A percentile compares a stretch with the other conserved stretches of the same genome.
These are phyloP conservation scores for Mus caroli DNA, from an alignment of 2,797 vertebrate genomes.

Conservation along the genomic window DNA sequence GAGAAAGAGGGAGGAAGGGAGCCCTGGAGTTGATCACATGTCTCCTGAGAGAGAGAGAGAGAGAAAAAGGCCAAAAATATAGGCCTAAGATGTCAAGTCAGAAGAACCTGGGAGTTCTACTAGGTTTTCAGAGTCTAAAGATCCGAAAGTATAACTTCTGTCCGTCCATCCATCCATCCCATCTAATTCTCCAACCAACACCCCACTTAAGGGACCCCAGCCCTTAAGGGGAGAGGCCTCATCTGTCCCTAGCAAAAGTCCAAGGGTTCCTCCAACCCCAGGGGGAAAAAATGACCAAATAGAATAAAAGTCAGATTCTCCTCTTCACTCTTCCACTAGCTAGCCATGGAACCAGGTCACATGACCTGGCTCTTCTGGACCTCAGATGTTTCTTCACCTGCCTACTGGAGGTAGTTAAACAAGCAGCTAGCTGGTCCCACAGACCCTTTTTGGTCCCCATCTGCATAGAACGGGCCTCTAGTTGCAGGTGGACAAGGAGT, in stretches of 20 bases:
- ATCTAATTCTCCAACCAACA: neutral
- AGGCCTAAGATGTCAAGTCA: slow-evolving; percentile 64
- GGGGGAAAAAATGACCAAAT: slow-evolving; percentile 17
- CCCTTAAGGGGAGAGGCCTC: neutral
- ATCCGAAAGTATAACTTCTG: neutral
- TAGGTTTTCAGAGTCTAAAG: slow-evolving; percentile 67
- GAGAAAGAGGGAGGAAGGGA: neutral
- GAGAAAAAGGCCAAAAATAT: slow-evolving; percentile 41
- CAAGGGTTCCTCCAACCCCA: neutral
- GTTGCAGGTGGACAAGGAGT: too few species aligned
- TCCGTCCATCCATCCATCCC: neutral
- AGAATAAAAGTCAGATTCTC: slow-evolving; percentile 48
- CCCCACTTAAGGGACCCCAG: neutral
- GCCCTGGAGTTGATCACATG: slow-evolving; percentile 34
- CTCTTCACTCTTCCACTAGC: neutral
- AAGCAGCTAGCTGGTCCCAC: neutral
- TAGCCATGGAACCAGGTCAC: neutral
- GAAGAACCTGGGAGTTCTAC: slow-evolving; percentile 60
- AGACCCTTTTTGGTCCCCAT: too few species aligned
- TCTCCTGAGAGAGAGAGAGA: slow-evolving; percentile 63
- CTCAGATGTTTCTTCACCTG: slow-evolving; percentile 38
- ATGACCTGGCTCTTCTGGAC: neutral
- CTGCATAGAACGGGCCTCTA: too few species aligned
- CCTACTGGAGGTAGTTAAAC: neutral
- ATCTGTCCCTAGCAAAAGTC: neutral